Evolutionary conservation across 2,113 vertebrate species (phyloP), one percentile per base, ranked within the genome.

Genomic region (Diphyllodes magnificus): DNA sequence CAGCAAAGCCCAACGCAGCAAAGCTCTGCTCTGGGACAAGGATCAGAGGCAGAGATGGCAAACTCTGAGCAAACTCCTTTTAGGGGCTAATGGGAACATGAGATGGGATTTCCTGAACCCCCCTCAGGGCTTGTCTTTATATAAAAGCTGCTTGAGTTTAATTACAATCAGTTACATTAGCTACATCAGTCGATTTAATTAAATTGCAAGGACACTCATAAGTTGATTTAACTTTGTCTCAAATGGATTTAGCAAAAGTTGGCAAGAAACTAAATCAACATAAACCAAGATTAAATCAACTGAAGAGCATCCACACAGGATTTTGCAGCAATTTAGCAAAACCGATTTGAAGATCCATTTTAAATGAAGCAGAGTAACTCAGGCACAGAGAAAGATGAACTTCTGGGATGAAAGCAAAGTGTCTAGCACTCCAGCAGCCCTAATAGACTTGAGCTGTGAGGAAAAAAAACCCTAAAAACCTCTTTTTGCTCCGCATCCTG

Each of bases 161-260:
- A 97, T 95, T 96, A 95, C 88, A 90, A 88, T 96, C 94, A 95
- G 86, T 95, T 94, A 93, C 91, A 96, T 96, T 95, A 96, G 86
- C 92, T 92, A 95, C 93, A 96, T 94, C 92, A 95, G 86, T 88
- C 70, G 25, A 94, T 86, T 96, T 96, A 97, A 96, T 96, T 97
- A 95, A 96, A 96, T 95, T 92, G 95, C 94, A 96, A 91, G 90
- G 96, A 96, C 95, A 96, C 53, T 95, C 68, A 11, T 90, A 96
- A 97, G 80, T 95, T 95, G 92, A 96, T 96, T 97, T 97, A 95
- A 88, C 86, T 95, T 90, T 54, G 61, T 81, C 95, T 97, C 95
- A 94, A 92, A 97, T 86, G 92, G 95, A 88, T 95, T 97, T 96
- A 88, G 72, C 40, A 71, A 82, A 95, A 96, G 69, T 82, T 93